These are phyloP conservation scores for Protonibea diacanthus DNA, from an alignment of 2,797 vertebrate genomes.

Conservation along the genomic window DNA sequence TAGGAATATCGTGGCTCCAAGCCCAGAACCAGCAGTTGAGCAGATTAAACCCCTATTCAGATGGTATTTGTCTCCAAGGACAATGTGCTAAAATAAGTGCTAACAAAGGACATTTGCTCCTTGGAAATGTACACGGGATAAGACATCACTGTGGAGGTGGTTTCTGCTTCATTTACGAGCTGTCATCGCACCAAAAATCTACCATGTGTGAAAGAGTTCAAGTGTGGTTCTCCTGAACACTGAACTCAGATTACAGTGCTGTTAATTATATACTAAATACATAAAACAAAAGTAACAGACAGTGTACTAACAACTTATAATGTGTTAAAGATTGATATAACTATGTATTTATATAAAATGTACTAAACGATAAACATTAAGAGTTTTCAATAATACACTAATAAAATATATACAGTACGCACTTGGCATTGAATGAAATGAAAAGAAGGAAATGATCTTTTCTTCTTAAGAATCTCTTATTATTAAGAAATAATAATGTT, in stretches of 20 bases:
- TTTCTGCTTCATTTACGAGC: conserved; percentile 29
- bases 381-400: neutral
- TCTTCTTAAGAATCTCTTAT: too few relatives aligned
- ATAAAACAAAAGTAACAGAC: neutral
- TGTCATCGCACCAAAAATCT: conserved; percentile 5
- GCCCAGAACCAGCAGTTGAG: conserved; percentile 19
- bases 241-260: neutral
- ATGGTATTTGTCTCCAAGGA: conserved; percentile 45
- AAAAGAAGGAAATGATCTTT: too few relatives aligned
- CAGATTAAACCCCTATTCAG: conserved; percentile 37
- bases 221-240: neutral
- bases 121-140: conserved; percentile 22
- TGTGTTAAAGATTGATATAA: neutral
- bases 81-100: conserved; percentile 42
- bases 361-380: neutral
- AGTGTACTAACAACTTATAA: too few relatives aligned
- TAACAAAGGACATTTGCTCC: conserved; percentile 53
- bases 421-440: too few relatives aligned
- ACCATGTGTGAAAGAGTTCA: neutral
- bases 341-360: neutral
- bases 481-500: too few relatives aligned
- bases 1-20: conserved; percentile 23
- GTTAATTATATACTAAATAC: neutral
- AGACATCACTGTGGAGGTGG: neutral
- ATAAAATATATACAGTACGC: too few relatives aligned